A percentile compares a stretch with the other conserved stretches of the same genome.
Evolutionary conservation across 2,113 vertebrate genomes (phyloP).

Genomic region (Cervus canadensis): DNA sequence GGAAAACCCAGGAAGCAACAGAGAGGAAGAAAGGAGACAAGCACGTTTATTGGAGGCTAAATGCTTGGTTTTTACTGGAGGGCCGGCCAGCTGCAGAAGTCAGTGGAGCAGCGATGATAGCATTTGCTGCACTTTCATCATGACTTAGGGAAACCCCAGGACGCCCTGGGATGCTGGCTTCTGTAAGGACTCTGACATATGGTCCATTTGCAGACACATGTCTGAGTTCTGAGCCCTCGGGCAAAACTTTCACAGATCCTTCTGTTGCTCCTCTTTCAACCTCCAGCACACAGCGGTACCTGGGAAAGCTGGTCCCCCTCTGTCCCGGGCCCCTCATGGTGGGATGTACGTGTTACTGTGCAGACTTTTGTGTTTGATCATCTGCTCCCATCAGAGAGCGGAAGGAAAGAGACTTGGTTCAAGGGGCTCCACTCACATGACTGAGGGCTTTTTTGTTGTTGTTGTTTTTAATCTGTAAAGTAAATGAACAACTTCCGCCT

Average conservation of each 20-base stretch:
- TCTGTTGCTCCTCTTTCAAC: neutral
- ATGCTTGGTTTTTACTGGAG: neutral
- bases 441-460: accelerated
- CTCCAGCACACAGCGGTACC: neutral
- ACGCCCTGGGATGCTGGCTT: neutral
- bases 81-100: neutral
- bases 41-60: neutral
- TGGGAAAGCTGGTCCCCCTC: accelerated
- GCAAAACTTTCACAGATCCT: neutral
- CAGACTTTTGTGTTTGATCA: neutral
- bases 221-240: neutral
- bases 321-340: no score
- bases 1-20: neutral
- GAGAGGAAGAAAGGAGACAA: neutral
- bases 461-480: neutral
- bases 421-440: accelerated
- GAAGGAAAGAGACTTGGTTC: neutral
- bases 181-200: neutral
- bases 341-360: accelerated
- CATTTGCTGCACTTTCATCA: conserved; percentile 16
- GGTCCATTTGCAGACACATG: conserved; percentile 45
- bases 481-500: neutral
- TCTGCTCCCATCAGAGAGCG: neutral
- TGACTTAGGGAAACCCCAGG: neutral
- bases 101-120: neutral